Percentiles rank a stretch among this genome's conserved stretches.
These are phyloP conservation scores for Botia almorhae DNA, from an alignment of 2,797 vertebrate genomes.

Conservation along the genomic window DNA sequence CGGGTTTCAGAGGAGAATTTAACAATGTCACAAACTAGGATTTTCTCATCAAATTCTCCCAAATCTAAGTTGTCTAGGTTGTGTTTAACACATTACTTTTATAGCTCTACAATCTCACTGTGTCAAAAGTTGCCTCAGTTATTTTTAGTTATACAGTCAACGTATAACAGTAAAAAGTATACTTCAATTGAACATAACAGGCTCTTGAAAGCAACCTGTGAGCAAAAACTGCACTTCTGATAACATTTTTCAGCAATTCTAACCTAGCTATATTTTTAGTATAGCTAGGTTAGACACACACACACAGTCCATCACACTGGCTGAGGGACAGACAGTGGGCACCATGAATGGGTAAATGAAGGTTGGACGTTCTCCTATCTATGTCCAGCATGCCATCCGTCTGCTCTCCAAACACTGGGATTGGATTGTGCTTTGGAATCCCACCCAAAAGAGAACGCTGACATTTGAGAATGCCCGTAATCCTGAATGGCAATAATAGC, in stretches of 20 bases:
- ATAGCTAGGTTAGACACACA: conserved; percentile 15
- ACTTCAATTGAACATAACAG: neutral
- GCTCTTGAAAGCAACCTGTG: neutral
- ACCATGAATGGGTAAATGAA: conserved; percentile 26
- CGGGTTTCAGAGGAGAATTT: neutral
- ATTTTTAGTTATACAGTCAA: neutral
- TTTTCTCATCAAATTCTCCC: neutral
- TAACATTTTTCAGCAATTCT: neutral
- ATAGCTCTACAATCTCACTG: neutral
- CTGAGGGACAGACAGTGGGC: conserved; percentile 18
- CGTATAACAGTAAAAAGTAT: neutral
- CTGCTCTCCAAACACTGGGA: conserved; percentile 16
- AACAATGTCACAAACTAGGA: neutral
- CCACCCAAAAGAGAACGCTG: conserved; percentile 41
- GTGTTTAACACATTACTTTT: neutral
- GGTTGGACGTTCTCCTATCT: conserved; percentile 52
- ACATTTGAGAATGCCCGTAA: conserved; percentile 36
- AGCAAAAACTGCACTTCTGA: neutral
- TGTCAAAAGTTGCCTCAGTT: neutral
- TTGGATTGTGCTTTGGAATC: conserved; percentile 21
- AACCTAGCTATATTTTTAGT: neutral
- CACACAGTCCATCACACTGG: conserved; percentile 27
- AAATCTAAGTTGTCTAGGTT: neutral
- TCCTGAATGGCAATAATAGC: conserved; percentile 41
- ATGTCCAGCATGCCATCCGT: conserved; percentile 31